Conservation (phyloP, 2,888 invertebrate genomes). For the Chalcis sispes region DNA sequence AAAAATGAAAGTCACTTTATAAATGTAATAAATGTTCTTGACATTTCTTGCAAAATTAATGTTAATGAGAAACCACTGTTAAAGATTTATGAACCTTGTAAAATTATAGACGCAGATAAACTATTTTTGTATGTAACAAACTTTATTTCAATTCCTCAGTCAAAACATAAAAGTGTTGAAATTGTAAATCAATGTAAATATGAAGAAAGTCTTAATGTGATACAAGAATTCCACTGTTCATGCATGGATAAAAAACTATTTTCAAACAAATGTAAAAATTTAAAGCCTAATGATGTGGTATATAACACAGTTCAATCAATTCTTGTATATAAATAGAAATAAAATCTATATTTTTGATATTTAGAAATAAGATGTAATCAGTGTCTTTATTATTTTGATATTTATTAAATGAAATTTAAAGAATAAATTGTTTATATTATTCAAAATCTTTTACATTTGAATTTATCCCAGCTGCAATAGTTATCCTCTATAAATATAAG, state of each 20-base stretch:
- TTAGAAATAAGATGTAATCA: not conserved
- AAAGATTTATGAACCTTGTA: constrained; percentile 54
- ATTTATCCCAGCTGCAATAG: not conserved
- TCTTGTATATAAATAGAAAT: constrained; percentile 24
- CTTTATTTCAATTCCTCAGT: constrained; percentile 50
- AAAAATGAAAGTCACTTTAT: constrained; percentile 18
- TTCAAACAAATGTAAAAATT: constrained; percentile 41
- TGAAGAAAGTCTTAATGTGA: constrained; percentile 4
- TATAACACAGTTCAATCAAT: constrained; percentile 27
- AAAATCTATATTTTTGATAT: constrained; percentile 9
- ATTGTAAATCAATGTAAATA: not conserved
- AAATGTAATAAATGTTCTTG: constrained; percentile 54
- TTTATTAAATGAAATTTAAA: not conserved
- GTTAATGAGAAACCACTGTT: constrained; percentile 47
- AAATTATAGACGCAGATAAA: constrained; percentile 45
- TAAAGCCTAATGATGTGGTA: constrained; percentile 37
- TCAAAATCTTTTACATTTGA: no score
- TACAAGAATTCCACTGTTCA: constrained; percentile 40
- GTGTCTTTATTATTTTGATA: not conserved
- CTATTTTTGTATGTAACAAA: constrained; percentile 44
- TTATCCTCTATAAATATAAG: no score
- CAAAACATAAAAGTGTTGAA: not conserved
- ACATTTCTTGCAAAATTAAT: constrained; percentile 48
- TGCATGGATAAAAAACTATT: constrained; percentile 45
- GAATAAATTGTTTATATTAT: no score